Evolutionary conservation across 2,113 vertebrate species (phyloP).

Genomic region (Apaloderma vittatum): DNA sequence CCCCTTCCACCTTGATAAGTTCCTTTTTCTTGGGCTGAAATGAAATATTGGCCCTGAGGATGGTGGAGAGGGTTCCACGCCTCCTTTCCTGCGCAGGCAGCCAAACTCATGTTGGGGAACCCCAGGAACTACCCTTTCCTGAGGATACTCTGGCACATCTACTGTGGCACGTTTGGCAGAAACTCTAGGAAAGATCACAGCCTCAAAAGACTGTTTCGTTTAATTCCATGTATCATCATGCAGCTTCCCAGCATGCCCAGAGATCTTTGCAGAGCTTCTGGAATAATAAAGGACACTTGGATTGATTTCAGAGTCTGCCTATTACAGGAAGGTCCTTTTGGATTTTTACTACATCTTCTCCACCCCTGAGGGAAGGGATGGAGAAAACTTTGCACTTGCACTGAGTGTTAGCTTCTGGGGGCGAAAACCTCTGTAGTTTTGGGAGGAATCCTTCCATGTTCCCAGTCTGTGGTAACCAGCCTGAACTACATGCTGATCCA

Average conservation of each 20-base stretch:
- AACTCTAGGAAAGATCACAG: background rate
- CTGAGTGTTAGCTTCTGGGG: background rate
- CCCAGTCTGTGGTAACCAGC: background rate
- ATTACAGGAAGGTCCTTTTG: background rate
- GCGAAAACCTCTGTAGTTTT: background rate
- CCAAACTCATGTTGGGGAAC: background rate
- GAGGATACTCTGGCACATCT: background rate
- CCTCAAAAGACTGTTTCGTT: background rate
- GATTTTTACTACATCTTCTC: background rate
- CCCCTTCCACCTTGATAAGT: background rate
- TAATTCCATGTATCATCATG: background rate
- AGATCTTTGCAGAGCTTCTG: background rate
- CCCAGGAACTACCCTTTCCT: background rate
- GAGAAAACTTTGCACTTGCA: background rate
- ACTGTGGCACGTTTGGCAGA: background rate
- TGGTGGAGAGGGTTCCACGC: background rate
- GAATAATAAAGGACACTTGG: background rate
- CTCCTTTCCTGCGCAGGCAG: background rate
- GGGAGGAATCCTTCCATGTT: background rate
- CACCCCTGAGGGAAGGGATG: background rate
- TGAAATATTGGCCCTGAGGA: background rate
- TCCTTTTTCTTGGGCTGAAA: background rate
- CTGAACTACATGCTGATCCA: background rate
- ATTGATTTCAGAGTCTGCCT: background rate
- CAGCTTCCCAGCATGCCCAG: background rate